Evolutionary conservation across 2,888 invertebrate genomes (phyloP), one percentile per base, ranked within the genome.

Genomic region (Drosophila hamatofila): DNA sequence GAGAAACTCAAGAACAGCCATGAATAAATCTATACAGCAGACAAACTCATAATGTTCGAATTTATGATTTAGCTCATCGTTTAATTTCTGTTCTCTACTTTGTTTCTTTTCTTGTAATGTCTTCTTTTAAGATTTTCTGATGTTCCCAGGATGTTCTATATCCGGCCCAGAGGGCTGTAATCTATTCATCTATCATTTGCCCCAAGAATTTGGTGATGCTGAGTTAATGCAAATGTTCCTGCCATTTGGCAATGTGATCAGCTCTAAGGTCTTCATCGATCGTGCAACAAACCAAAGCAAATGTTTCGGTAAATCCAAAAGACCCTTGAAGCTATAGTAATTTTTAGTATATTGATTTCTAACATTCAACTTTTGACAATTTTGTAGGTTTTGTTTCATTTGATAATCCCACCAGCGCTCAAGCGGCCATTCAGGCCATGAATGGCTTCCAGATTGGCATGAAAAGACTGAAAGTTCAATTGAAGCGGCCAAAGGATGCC

Each of bases 221-320:
- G 99, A 99, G 94, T 96, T 99, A 93, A 99, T 99, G 96, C 99
- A 99, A 95, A 99, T 99, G 99, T 99, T 99, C 94, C 95, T 99
- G 93, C 99, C 99, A 78, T 99, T 99, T 93, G 99, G 99, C 91
- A 98, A 98, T 94, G 99, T 99, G 93, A 99, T 99, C 94, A 98
- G 98, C 94, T 99, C 99, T 94, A 99, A 99, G 95, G 99, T 99
- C 90, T 99, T 99, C 95, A 99, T 99, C 93, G 99, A 99, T 94
- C 96, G 99, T 91, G 99, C 99, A 93, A 99, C 99, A 92, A 99
- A 99, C 94, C 99, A 99, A 95, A 99, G 99, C 96, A 99, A 99
- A 95, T 99, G 99, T 95, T 99, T 99, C 94, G 99, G 99, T 99
- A 94, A 75, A 52, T 51, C 14, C 25, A 18, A 37, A 33, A 2